These are phyloP conservation scores for Catostomus latipinnis DNA, from an alignment of 2,797 vertebrate genomes.

Conservation along the genomic window DNA sequence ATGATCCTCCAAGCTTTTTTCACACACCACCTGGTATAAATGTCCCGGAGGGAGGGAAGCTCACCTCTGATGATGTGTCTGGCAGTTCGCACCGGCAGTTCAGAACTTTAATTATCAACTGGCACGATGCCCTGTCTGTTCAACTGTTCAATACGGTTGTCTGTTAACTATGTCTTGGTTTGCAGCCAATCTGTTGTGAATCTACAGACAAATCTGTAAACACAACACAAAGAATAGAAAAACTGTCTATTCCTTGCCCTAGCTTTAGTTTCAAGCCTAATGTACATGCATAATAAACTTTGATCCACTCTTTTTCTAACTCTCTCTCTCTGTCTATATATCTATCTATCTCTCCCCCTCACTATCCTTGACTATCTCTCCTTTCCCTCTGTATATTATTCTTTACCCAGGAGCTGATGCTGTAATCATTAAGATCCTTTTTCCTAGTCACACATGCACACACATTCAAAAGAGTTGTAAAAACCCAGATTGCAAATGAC, in stretches of 20 bases:
- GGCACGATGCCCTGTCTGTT: slow-evolving; percentile 66
- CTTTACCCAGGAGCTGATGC: slow-evolving; percentile 19
- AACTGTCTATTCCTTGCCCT: slow-evolving; percentile 47
- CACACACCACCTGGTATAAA: too few relatives aligned
- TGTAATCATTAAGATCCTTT: slow-evolving; percentile 42
- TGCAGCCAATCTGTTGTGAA: slow-evolving; percentile 41
- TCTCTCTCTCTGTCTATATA: slow-evolving; percentile 66
- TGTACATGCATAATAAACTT: slow-evolving; percentile 66
- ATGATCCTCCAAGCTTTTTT: too few relatives aligned
- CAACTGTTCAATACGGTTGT: background rate
- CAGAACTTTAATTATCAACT: slow-evolving; percentile 69
- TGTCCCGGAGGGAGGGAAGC: too few relatives aligned
- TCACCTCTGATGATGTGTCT: too few relatives aligned
- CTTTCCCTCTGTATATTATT: background rate
- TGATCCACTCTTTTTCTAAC: slow-evolving; percentile 56
- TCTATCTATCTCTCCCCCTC: slow-evolving; percentile 21
- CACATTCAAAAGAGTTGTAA: slow-evolving; percentile 41
- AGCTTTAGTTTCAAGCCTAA: slow-evolving; percentile 71
- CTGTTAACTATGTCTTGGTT: slow-evolving; percentile 11
- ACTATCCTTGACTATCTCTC: background rate
- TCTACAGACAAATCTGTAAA: slow-evolving; percentile 46
- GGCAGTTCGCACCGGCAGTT: too few relatives aligned
- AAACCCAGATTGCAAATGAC: slow-evolving; percentile 66
- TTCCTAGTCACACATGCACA: slow-evolving; percentile 48
- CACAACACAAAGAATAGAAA: slow-evolving; percentile 54